Base-by-base conservation (phyloP, 2,888 invertebrate species). In the Coleophora deauratella region DNA sequence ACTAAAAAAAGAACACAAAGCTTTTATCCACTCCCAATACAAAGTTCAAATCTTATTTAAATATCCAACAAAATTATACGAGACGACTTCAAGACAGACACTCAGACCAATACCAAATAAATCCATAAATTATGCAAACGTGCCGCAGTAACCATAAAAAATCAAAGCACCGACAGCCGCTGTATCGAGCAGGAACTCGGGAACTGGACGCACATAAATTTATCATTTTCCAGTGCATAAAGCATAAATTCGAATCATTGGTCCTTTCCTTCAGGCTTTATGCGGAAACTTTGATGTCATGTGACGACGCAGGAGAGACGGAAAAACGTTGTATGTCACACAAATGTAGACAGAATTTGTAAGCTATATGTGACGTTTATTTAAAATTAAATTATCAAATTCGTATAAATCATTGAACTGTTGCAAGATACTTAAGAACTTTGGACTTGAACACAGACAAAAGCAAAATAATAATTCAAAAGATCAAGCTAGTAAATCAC, bases 221-320 rank as follows among this genome's bases (percentile, higher is more conserved):
- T 84, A 76, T 85, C 66, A 82, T 84, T 84, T 85, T 85, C 84
- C 84, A 74, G 75, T 78, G 81, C 81, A 84, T 84, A 81, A 84
- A 84, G 76, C 84, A 72, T 76, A 80, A 80, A 79, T 76, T 78
- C 81, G 78, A 76, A 77, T 82, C 82, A 81, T 73, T 79, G 77
- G 66, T 74, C 68, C 62, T 80, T 78, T 79, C 75, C 72, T 55
- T 40, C 40, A 45, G 54, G 49, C 45, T 43, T 47, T 50, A 50
- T 52, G 21, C 21, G 21, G 61, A 58, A 55, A 62, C 50, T 57
- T 63, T 60, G 27, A 9, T 27, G n/a, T n/a, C n/a, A n/a, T n/a
- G 27, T 27, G 33, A 35, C 14, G 33, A 12, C n/a, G 33, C 3
- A 21, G 6, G 21, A 21, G 21, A 21, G 21, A 21, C 21, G 6